These are phyloP conservation scores for Anoplopoma fimbria DNA, from an alignment of 2,113 vertebrate species.

Conservation along the genomic window DNA sequence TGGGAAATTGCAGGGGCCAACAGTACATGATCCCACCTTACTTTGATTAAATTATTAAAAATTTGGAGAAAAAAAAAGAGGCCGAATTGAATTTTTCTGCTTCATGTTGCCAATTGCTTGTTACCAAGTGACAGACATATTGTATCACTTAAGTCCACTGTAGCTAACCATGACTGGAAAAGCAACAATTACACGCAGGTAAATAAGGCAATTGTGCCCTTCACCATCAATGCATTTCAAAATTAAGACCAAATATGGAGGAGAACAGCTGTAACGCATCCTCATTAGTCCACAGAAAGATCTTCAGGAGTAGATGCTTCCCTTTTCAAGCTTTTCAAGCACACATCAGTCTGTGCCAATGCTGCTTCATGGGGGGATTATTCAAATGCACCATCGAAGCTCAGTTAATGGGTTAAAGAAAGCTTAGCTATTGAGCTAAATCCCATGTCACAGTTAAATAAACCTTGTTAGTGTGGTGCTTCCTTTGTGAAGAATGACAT, in stretches of 20 bases:
- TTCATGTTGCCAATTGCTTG: neutral
- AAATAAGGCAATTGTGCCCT: neutral
- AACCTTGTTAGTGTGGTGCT: neutral
- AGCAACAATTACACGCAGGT: conserved; percentile 3
- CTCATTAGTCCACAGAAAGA: neutral
- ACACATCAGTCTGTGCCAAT: neutral
- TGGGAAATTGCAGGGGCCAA: conserved; percentile 34
- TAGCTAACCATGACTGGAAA: neutral
- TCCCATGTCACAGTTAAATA: conserved; percentile 34
- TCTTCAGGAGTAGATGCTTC: neutral
- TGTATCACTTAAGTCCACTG: neutral
- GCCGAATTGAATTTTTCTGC: neutral
- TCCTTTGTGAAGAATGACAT: conserved; percentile 10
- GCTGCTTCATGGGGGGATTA: neutral
- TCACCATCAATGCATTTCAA: neutral
- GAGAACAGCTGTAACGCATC: neutral
- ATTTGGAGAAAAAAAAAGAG: neutral
- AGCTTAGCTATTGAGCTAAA: conserved; percentile 38
- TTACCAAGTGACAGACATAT: neutral
- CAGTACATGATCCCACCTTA: conserved; percentile 10
- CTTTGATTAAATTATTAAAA: conserved; percentile 4
- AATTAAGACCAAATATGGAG: too few species aligned
- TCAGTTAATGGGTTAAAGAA: conserved; percentile 9
- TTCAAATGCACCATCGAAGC: conserved; percentile 1
- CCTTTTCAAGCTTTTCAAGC: neutral